A percentile compares a stretch with the other conserved stretches of the same genome.
Evolutionary conservation across 1,140 invertebrate genomes (phyloP).

Genomic region (Tyrophagus putrescentiae): DNA sequence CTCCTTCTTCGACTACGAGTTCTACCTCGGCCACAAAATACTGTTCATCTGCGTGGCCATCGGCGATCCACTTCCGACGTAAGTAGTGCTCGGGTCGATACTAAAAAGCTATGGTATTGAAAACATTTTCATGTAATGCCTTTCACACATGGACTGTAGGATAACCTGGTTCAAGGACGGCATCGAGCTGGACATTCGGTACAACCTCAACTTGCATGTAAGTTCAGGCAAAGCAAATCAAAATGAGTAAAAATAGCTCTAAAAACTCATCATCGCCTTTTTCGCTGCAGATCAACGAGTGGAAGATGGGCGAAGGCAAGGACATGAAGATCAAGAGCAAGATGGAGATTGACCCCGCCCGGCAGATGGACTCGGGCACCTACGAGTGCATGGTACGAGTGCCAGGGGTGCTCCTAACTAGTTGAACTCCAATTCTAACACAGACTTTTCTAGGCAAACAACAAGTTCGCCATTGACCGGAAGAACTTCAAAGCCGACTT

Average conservation of each 20-base stretch:
- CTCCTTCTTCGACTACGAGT: slow-evolving; percentile 83
- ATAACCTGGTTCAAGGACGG: slow-evolving; percentile 88
- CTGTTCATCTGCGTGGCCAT: slow-evolving; percentile 66
- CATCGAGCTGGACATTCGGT: slow-evolving; percentile 60
- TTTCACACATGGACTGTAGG: slow-evolving; percentile 3
- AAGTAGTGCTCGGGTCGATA: slow-evolving; percentile 46
- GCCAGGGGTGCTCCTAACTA: too few relatives aligned
- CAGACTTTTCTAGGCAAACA: slow-evolving; percentile 53
- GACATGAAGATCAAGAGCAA: slow-evolving; percentile 71
- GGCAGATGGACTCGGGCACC: slow-evolving; percentile 50
- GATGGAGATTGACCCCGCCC: slow-evolving; percentile 79
- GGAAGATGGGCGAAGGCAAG: slow-evolving; percentile 57
- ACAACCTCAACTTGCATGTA: slow-evolving; percentile 69
- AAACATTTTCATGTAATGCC: too few relatives aligned
- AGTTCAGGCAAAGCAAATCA: slow-evolving; percentile 29
- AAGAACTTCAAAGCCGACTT: slow-evolving; percentile 80
- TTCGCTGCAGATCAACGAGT: slow-evolving; percentile 60
- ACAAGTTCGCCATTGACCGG: slow-evolving; percentile 78
- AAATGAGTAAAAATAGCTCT: neutral
- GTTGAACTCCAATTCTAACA: too few relatives aligned
- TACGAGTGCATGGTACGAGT: slow-evolving; percentile 36
- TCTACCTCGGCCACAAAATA: slow-evolving; percentile 67
- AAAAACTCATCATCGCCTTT: slow-evolving; percentile 1
- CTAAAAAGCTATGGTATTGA: neutral
- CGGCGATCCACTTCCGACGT: slow-evolving; percentile 51